Conservation (phyloP, 2,113 vertebrate species). For the Siphamia tubifer region DNA sequence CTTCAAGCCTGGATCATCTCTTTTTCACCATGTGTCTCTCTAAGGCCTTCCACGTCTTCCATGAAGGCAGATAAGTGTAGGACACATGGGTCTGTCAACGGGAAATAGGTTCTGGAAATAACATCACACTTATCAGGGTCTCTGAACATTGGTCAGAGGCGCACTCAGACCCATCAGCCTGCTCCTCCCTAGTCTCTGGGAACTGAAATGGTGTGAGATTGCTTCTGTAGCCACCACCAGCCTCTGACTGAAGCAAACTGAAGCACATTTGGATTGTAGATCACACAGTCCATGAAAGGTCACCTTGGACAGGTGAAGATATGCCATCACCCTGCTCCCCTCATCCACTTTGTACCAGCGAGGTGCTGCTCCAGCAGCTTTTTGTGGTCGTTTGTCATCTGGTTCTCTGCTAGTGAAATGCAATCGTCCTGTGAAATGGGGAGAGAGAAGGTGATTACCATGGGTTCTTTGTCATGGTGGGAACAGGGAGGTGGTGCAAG, state of each 20-base stretch:
- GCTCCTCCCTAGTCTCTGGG: background rate
- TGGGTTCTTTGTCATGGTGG: constrained; percentile 52
- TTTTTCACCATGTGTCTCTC: background rate
- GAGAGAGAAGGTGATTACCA: constrained; percentile 56
- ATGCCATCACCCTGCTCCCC: background rate
- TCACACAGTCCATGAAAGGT: constrained; percentile 49
- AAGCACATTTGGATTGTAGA: constrained; percentile 43
- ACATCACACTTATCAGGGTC: constrained; percentile 54
- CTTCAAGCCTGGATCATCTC: constrained; percentile 14
- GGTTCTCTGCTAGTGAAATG: constrained; percentile 51
- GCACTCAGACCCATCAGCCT: constrained; percentile 24
- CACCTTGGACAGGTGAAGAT: constrained; percentile 57
- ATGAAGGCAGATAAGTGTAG: constrained; percentile 34
- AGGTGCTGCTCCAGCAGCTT: constrained; percentile 24
- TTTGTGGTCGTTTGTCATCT: constrained; percentile 59
- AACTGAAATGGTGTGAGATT: constrained; percentile 63
- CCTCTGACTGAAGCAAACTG: background rate
- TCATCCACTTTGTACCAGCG: constrained; percentile 21
- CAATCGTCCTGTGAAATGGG: constrained; percentile 51
- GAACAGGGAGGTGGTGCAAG: constrained; percentile 38
- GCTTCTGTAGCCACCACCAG: constrained; percentile 13
- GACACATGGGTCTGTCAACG: constrained; percentile 10
- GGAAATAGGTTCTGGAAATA: constrained; percentile 42
- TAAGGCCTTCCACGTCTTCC: background rate
- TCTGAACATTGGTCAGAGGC: constrained; percentile 9